These are phyloP conservation scores for Eufriesea mexicana DNA, from an alignment of 1,140 invertebrate genomes.

Conservation along the genomic window DNA sequence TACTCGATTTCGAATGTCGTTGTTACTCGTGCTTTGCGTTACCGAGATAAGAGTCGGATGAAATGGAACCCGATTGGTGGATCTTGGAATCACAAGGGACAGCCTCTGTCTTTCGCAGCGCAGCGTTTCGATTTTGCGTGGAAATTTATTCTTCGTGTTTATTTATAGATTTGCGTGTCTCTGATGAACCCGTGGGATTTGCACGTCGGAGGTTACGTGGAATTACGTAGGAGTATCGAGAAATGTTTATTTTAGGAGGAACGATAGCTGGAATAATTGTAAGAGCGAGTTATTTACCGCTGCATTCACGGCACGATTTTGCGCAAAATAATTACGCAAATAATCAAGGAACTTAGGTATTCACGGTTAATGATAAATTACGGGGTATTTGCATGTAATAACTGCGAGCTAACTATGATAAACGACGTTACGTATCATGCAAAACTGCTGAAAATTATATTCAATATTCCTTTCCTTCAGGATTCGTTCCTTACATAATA, in stretches of 20 bases:
- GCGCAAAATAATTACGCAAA: not conserved
- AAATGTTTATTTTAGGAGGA: not conserved
- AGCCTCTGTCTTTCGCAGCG: not conserved
- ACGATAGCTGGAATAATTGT: not conserved
- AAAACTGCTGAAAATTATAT: conserved; percentile 14
- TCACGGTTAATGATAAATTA: conserved; percentile 20
- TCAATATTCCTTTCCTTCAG: not conserved
- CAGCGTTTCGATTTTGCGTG: not conserved
- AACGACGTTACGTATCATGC: not conserved
- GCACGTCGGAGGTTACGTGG: too few species aligned
- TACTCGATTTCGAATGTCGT: conserved; percentile 50
- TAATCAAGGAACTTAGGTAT: not conserved
- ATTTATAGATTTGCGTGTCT: not conserved
- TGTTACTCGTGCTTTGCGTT: conserved; percentile 45
- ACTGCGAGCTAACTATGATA: not conserved
- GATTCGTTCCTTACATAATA: too few species aligned
- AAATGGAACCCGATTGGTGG: conserved; percentile 52
- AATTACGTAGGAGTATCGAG: not conserved
- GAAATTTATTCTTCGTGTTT: not conserved
- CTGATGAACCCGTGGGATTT: too few species aligned
- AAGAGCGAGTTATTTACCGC: not conserved
- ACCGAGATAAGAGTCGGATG: conserved; percentile 58
- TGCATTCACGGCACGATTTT: not conserved
- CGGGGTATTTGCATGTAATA: conserved; percentile 13
- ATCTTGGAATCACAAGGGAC: conserved; percentile 20